phyloP scores from a whole-genome alignment of 92 coral and sea anemone genomes.

The Anthopleura xanthogrammica region DNA sequence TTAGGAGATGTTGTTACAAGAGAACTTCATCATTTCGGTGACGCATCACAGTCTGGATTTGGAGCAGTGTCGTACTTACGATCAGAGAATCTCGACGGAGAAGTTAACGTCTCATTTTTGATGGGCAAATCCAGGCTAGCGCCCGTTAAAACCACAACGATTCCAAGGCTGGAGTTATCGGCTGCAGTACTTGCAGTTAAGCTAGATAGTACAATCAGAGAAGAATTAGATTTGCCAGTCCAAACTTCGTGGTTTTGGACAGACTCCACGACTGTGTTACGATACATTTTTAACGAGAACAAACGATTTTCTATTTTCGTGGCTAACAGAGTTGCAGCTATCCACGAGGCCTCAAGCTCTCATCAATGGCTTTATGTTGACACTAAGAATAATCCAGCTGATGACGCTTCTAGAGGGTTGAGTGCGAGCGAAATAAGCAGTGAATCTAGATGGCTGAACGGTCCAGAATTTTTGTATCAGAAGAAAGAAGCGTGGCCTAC shows the following conservation, averaged over 20 bases:
- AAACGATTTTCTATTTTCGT: background rate
- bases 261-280: background rate
- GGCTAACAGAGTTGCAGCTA: background rate
- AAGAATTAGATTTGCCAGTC: background rate
- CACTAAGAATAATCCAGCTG: background rate
- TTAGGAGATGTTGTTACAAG: background rate
- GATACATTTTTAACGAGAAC: background rate
- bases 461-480: constrained; percentile 27
- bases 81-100: background rate
- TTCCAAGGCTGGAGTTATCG: background rate
- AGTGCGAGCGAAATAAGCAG: background rate
- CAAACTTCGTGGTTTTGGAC: background rate
- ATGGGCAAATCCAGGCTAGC: background rate
- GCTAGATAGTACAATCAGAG: background rate
- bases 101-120: background rate
- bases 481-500: constrained; percentile 25
- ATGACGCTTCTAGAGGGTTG: background rate
- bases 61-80: background rate
- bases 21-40: background rate
- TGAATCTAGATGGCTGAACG: constrained; percentile 22
- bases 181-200: background rate
- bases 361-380: background rate
- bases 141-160: background rate
- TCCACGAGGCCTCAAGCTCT: background rate
- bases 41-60: background rate